Base-by-base conservation (phyloP, 2,888 invertebrate genomes). In the Drosophila tanythrix region DNA sequence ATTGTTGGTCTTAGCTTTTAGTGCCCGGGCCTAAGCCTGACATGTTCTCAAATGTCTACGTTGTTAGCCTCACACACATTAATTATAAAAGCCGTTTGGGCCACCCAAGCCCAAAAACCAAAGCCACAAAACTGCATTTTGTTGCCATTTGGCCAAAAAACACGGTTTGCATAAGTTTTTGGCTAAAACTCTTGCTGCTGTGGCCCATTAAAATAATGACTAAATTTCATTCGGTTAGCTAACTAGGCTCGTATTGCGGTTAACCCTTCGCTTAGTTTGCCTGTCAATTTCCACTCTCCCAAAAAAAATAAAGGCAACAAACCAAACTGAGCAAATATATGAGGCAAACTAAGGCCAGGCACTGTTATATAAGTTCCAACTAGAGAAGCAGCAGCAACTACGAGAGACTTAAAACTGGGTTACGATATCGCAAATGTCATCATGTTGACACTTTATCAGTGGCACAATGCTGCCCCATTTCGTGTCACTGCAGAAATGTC, bases 371-470 rank as follows among this genome's bases (percentile, higher is more conserved):
- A 29, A 38, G 35, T 15, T 27, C 1, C 18, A 68, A 18, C 46
- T 46, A 8, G 25, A 18, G 6, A 29, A 33, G 13, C 13, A 31
- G 31, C n/a, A 5, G 15, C 8, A 2, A 52, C 21, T 33, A 35
- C 2, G 18, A 35, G 3, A 18, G 10, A n/a, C 36, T 27, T n/a
- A 11, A 61, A 83, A 77, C 75, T 76, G 72, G 74, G 69, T 79
- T 74, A 69, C 61, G 69, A 78, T 74, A 72, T 77, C 82, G 70
- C 71, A 71, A 64, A 74, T 60, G 79, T 83, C 84, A 79, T 74
- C 82, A 81, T 74, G 67, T 83, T 85, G 88, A 87, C 82, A 81
- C 79, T 81, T 83, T 81, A 79, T 88, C 79, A 79, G 70, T 52
- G 56, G 27, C 59, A 27, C 59, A 57, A 27, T 58, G 65, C 70